These are phyloP conservation scores for Bombus affinis DNA, from an alignment of 1,140 invertebrate genomes.

Conservation along the genomic window DNA sequence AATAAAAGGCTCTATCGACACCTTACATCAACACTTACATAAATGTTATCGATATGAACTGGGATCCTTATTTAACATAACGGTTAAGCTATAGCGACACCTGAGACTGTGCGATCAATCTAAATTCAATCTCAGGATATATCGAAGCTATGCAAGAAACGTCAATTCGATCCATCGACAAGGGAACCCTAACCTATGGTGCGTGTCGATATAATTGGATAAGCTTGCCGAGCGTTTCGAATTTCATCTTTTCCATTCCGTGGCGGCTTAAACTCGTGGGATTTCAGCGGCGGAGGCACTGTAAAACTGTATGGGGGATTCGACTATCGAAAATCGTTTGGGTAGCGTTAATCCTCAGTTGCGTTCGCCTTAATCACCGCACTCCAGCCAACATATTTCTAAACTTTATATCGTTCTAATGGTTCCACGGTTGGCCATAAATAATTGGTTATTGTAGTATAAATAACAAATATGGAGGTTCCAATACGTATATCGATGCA, in stretches of 20 bases:
- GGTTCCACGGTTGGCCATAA: too few species aligned
- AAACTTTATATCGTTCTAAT: neutral
- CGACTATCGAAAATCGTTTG: conserved; percentile 54
- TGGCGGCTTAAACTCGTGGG: conserved; percentile 55
- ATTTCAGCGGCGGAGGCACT: conserved; percentile 23
- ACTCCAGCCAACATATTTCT: conserved; percentile 39
- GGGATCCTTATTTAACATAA: neutral
- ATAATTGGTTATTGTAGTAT: too few species aligned
- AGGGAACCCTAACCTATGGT: conserved; percentile 11
- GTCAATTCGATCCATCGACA: neutral
- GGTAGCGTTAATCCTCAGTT: conserved; percentile 64
- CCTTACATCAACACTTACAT: neutral
- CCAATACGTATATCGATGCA: neutral
- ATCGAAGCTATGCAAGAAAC: neutral
- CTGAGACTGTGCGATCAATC: neutral
- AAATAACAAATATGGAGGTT: too few species aligned
- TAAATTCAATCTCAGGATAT: neutral
- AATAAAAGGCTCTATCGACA: neutral
- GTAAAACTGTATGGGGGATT: neutral
- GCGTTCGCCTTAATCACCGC: conserved; percentile 62
- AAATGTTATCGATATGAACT: neutral
- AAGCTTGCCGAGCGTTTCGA: conserved; percentile 34
- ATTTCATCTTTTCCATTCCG: conserved; percentile 59
- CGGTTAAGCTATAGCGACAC: neutral
- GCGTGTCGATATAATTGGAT: conserved; percentile 48